A percentile compares a stretch with the other conserved stretches of the same genome.
Conservation (phyloP, 2,113 vertebrate genomes). For the Psephotus haematonotus region DNA sequence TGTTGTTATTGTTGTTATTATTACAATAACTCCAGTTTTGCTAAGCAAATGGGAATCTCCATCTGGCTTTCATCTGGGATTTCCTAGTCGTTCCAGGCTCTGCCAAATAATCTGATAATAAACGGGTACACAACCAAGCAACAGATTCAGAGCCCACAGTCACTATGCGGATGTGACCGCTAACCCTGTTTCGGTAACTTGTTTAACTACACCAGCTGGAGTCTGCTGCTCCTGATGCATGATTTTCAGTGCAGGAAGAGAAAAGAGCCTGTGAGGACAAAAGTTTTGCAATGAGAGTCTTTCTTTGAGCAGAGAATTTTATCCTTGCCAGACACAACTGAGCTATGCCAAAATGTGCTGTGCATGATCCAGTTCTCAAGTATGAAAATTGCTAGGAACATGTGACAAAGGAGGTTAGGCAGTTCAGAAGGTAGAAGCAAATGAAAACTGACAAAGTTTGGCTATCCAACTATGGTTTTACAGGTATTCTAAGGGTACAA, state of each 20-base stretch:
- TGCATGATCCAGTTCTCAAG: not conserved
- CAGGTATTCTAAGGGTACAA: rapidly evolving
- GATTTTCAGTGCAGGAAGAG: not conserved
- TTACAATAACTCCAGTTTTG: not conserved
- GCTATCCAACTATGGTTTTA: not conserved
- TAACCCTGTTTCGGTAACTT: rapidly evolving
- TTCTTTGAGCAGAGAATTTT: not conserved
- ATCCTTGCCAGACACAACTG: not conserved
- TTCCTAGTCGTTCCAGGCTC: not conserved
- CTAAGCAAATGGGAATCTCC: not conserved
- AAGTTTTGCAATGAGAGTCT: not conserved
- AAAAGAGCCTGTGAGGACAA: not conserved
- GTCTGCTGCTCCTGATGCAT: not conserved
- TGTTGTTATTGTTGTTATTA: not conserved
- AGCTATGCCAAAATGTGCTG: not conserved
- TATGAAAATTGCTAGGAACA: not conserved
- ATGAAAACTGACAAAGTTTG: not conserved
- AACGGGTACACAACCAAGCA: rapidly evolving
- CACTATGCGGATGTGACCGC: rapidly evolving
- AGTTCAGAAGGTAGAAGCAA: not conserved
- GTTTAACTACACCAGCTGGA: not conserved
- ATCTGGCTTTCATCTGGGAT: not conserved
- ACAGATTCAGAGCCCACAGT: not conserved
- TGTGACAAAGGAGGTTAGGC: not conserved
- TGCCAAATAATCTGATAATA: not conserved